Percentiles rank a stretch among this genome's conserved stretches.
These are phyloP conservation scores for Pinna nobilis DNA, from an alignment of 1,140 invertebrate genomes.

Conservation along the genomic window DNA sequence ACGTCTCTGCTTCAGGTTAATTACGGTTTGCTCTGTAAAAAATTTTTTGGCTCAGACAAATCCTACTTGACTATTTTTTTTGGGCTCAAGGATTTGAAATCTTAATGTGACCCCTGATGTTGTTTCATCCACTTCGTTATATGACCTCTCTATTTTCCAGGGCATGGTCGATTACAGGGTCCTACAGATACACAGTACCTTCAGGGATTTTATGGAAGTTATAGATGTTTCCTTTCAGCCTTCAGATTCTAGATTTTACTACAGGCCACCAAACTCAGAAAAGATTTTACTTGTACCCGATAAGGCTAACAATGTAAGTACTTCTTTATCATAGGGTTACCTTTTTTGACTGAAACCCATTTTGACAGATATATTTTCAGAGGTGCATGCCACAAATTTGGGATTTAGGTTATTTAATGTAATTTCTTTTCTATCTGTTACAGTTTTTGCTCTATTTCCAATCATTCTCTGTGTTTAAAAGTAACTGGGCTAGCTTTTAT, in stretches of 20 bases:
- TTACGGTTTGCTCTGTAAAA: no score
- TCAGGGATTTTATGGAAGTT: conserved; percentile 82
- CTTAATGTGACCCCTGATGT: no score
- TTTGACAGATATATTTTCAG: no score
- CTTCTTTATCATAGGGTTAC: not conserved
- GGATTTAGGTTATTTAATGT: not conserved
- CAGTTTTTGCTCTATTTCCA: no score
- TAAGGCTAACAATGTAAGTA: conserved; percentile 67
- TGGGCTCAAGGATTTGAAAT: no score
- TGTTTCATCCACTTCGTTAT: no score
- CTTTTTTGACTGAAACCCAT: not conserved
- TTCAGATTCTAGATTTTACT: conserved; percentile 71
- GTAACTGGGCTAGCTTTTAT: no score
- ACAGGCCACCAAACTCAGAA: conserved; percentile 59
- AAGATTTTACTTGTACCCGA: conserved; percentile 64
- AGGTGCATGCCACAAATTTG: no score
- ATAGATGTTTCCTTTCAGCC: conserved; percentile 70
- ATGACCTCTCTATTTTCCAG: conserved; percentile 77
- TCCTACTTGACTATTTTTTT: no score
- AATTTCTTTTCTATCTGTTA: not conserved
- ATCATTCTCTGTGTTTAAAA: no score
- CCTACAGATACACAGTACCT: conserved; percentile 84
- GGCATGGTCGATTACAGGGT: conserved; percentile 85
- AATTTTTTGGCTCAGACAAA: no score
- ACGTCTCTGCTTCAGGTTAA: no score